Evolutionary conservation across 2,888 invertebrate species (phyloP), one percentile per base, ranked within the genome.

Genomic region (Lacanobia oleracea): DNA sequence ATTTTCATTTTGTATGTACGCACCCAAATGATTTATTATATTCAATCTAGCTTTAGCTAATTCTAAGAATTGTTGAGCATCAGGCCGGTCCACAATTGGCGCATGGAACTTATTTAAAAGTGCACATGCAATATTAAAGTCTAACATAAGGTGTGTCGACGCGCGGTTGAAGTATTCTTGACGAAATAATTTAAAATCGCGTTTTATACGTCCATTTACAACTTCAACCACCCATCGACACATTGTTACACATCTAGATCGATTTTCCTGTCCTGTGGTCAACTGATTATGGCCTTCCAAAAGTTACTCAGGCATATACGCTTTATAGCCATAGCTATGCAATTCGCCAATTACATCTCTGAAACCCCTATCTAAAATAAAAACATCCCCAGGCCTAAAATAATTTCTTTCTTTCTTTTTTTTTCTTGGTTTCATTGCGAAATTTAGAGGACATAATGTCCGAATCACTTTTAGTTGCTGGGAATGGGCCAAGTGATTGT

Each of bases 1-100:
- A 37, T 62, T 56, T 56, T 56, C 48, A 54, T 45, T 68, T 62
- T 51, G 23, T 53, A 68, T 37, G 23, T 37, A 68, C 16, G 16
- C 54, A 0, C 54, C 45, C 37, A 56, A 56, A 56, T 56, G 27
- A 62, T 68, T 68, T 54, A 1, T 54, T 37, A 48, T 62, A 37
- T 68, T 45, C 12, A 62, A 56, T 56, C 23, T 62, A 16, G 56
- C 45, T 48, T 37, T 21, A 48, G 68, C 64, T 51, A 43, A 21
- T 51, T 53, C 51, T 14, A 64, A 51, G 51, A 51, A 64, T 43
- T 64, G 27, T 37, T 18, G 33, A 50, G 56, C 63, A 50, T 57
- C 50, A 50, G n/a, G 48, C 7, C 48, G 48, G 48, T 54, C 54
- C 27, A 4, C 27, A 54, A 54, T 33, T 7, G 54, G 54, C 16